Conservation (phyloP, 2,888 invertebrate genomes). For the Drosophila setosimentum region DNA sequence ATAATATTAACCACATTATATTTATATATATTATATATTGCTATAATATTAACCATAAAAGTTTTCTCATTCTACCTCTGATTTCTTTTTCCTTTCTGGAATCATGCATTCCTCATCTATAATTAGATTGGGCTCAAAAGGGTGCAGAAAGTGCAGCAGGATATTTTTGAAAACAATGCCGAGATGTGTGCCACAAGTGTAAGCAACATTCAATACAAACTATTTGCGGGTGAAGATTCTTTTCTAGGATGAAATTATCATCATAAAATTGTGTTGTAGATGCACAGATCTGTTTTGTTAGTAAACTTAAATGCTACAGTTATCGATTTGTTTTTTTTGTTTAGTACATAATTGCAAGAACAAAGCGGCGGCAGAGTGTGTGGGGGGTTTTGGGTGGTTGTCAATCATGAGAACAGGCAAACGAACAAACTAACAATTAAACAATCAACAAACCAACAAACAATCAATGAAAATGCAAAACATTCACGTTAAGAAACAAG, state of each 20-base stretch:
- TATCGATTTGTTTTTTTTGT: neutral
- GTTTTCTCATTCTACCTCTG: neutral
- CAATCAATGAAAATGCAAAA: slow-evolving; percentile 61
- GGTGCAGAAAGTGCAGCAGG: slow-evolving; percentile 3
- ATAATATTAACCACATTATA: neutral
- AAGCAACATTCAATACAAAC: neutral
- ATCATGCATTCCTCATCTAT: neutral
- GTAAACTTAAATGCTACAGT: slow-evolving; percentile 25
- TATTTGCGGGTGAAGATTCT: slow-evolving; percentile 1
- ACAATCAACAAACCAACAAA: slow-evolving; percentile 58
- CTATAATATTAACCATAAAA: neutral
- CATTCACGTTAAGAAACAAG: slow-evolving; percentile 46
- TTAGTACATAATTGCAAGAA: slow-evolving; percentile 41
- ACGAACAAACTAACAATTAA: slow-evolving; percentile 51
- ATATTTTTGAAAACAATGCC: slow-evolving; percentile 3
- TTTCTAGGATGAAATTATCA: neutral
- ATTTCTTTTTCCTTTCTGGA: neutral
- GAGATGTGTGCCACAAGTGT: neutral
- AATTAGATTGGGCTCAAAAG: neutral
- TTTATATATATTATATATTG: no score
- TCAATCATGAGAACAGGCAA: slow-evolving; percentile 28
- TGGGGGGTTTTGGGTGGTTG: slow-evolving; percentile 8
- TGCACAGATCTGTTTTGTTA: slow-evolving; percentile 13
- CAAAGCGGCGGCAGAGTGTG: slow-evolving; percentile 26
- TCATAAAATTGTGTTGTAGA: neutral